Evolutionary conservation across 2,113 vertebrate species (phyloP).

Genomic region (Zeus faber): DNA sequence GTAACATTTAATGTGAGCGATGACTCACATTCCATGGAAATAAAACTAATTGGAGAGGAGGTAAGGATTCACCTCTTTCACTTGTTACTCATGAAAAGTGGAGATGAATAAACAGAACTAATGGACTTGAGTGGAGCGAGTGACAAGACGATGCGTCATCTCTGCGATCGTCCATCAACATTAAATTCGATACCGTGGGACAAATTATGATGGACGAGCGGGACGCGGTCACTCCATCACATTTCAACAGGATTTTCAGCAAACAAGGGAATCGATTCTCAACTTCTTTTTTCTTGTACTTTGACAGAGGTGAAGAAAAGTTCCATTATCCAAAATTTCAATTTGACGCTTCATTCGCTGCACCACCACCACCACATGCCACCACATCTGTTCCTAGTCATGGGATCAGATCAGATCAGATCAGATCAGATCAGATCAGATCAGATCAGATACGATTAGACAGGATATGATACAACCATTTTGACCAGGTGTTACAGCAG

Average conservation of each 20-base stretch:
- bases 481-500: too few species aligned
- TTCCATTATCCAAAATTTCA: too few species aligned
- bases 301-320: slow-evolving; percentile 24
- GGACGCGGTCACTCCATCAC: slow-evolving; percentile 28
- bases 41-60: too few species aligned
- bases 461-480: too few species aligned
- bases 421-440: too few species aligned
- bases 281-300: slow-evolving; percentile 23
- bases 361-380: not conserved
- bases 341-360: slow-evolving; percentile 27
- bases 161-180: slow-evolving; percentile 48
- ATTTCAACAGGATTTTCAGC: slow-evolving; percentile 26
- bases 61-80: too few species aligned
- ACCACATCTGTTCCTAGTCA: slow-evolving; percentile 8
- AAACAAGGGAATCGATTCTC: slow-evolving; percentile 9
- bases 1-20: too few species aligned
- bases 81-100: slow-evolving; percentile 16
- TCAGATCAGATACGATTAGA: not conserved
- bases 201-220: slow-evolving; percentile 51
- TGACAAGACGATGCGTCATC: slow-evolving; percentile 34
- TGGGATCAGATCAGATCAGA: slow-evolving; percentile 29
- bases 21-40: too few species aligned
- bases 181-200: slow-evolving; percentile 13
- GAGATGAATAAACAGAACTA: not conserved
- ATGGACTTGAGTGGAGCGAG: slow-evolving; percentile 13